Base-by-base conservation (phyloP, 2,888 invertebrate genomes). In the Archaeoteleia sp. region DNA sequence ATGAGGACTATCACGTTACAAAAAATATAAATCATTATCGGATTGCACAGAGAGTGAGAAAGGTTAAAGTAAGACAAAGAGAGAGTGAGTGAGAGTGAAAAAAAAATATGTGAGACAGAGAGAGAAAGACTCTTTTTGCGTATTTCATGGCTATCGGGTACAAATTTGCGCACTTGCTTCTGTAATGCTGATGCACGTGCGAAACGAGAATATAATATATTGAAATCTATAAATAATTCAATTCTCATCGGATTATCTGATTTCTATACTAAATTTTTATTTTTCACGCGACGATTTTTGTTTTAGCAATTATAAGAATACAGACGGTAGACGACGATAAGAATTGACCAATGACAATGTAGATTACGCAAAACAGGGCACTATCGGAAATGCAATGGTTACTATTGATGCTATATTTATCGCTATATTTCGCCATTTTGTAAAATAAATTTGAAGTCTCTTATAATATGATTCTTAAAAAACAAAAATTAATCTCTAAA, bases 101-200 rank as follows among this genome's bases (percentile, higher is more conserved):
- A 37, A 45, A n/a, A n/a, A n/a, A n/a, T n/a, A n/a, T n/a, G n/a
- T n/a, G n/a, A n/a, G 43, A 53, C 35, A 58, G 58, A 67, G 66
- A 65, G 65, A 49, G 57, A 57, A 40, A 66, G 46, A 53, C 42
- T 63, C 63, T 67, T 49, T 55, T 60, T 60, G 54, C 45, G 57
- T 62, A 61, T 66, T 55, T 49, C 49, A 70, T 72, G 73, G 72
- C 73, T 73, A 71, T 76, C 74, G 75, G 74, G 72, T 72, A 72
- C 70, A 70, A 69, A 74, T 69, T 72, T 51, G 45, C 62, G 69
- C 66, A 63, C 51, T 55, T 53, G 62, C 69, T 70, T 58, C 69
- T 62, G 39, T 55, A 69, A 57, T 58, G 58, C 53, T 62, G 61
- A 53, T 42, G 61, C 69, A 70, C 69, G 66, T 54, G 61, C 57